Percentiles rank a stretch among this genome's conserved stretches.
phyloP scores from a whole-genome alignment of 2,888 invertebrate genomes.

The Clusia tigrina region DNA sequence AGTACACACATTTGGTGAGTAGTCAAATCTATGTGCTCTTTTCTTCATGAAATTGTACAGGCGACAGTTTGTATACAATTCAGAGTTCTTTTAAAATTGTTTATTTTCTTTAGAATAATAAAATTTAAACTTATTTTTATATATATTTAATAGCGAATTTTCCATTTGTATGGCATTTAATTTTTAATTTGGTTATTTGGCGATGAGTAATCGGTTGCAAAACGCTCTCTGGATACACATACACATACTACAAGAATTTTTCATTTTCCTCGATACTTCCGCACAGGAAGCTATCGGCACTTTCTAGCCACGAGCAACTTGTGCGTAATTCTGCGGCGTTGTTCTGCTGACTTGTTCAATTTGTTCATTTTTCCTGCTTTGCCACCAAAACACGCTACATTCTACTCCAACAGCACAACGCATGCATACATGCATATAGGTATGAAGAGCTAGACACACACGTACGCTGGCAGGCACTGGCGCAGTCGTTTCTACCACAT shows the following conservation, averaged over 20 bases:
- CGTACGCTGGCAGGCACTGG: neutral
- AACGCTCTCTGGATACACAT: too few species aligned
- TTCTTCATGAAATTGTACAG: too few species aligned
- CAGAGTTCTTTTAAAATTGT: too few species aligned
- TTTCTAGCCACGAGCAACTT: conserved; percentile 2
- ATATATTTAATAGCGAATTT: too few species aligned
- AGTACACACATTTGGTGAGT: too few species aligned
- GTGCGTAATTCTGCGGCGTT: conserved; percentile 21
- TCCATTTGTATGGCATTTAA: too few species aligned
- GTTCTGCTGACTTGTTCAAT: conserved; percentile 29
- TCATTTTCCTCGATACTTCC: neutral
- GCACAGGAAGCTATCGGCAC: conserved; percentile 3
- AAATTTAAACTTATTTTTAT: too few species aligned
- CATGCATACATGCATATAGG: neutral
- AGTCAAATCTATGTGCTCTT: too few species aligned
- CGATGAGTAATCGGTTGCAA: conserved; percentile 12
- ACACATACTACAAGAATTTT: neutral
- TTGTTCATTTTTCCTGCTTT: conserved; percentile 25
- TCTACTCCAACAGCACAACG: neutral
- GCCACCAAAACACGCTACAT: neutral
- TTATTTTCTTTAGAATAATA: too few species aligned
- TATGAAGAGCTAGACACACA: neutral
- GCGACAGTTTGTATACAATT: too few species aligned
- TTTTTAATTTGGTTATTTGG: too few species aligned
- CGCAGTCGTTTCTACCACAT: neutral